These are phyloP conservation scores for Pseudotriccus pelzelni DNA, from an alignment of 2,797 vertebrate genomes.

Conservation along the genomic window DNA sequence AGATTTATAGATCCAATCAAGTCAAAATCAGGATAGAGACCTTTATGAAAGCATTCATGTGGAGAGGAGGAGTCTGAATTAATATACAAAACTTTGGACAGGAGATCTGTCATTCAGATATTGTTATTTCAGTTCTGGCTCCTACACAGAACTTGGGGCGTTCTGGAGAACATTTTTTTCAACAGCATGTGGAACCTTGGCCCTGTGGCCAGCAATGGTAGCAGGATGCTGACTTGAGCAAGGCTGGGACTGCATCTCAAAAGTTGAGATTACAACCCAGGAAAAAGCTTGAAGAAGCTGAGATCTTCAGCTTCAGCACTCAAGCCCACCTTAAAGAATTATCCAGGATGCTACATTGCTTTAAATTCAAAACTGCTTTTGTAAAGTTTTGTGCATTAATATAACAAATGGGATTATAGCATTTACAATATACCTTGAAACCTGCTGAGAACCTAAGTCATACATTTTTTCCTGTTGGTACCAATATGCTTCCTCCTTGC, in stretches of 20 bases:
- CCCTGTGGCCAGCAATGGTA: not conserved
- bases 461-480: conserved; percentile 18
- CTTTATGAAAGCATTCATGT: not conserved
- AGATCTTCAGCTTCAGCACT: not conserved
- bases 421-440: not conserved
- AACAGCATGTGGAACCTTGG: not conserved
- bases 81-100: conserved; percentile 6
- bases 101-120: conserved; percentile 6
- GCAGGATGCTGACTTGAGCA: fast-evolving
- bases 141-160: not conserved
- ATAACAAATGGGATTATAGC: not conserved
- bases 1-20: conserved; percentile 8
- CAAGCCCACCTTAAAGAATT: not conserved
- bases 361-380: not conserved
- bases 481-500: conserved; percentile 2
- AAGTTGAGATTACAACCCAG: not conserved
- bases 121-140: not conserved
- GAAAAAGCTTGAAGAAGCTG: not conserved
- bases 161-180: not conserved
- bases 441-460: not conserved
- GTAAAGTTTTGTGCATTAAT: not conserved
- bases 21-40: not conserved
- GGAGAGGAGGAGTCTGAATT: not conserved
- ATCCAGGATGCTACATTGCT: not conserved
- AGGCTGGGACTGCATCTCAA: not conserved